Evolutionary conservation across 2,113 vertebrate genomes (phyloP), one percentile per base, ranked within the genome.

Genomic region (Rynchops niger): DNA sequence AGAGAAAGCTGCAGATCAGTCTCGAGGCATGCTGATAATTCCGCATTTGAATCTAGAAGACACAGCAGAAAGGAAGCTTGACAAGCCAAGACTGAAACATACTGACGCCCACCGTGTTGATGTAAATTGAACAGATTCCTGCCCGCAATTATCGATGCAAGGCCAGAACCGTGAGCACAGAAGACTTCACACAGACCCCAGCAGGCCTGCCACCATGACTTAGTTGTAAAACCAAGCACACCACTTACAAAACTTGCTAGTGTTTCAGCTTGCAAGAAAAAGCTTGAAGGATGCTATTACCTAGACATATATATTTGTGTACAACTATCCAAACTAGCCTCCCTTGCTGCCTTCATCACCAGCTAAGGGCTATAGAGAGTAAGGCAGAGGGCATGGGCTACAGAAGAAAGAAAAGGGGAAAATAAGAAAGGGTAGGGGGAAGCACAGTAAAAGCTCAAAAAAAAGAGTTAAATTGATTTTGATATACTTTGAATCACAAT

Each of bases 81-180:
- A 30, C 50, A 77, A 72, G 6, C 4, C 59, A 42, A n/a, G 30
- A 66, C 50, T 4, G 3, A 55, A 92, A 66, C 27, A 26, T 4
- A 6, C 11, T 3, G 1, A 34, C 26, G 30, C 7, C 3, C 47
- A 19, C 12, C 5, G 1, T 0, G 1, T 2, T 7, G 11, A 9
- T 3, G 9, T 11, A 23, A 76, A 61, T 0, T 3, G 8, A 67
- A 61, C 9, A 30, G 6, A 1, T 61, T 76, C 14, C 81, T 30
- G 43, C 7, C 30, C 17, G 2, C 27, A 82, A 38, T 7, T 14
- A 15, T 6, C 7, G 6, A 11, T 7, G 58, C 52, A 65, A 42
- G 25, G 32, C 27, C 45, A 13, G 29, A 88, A 34, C 4, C 34
- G 47, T 0, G 3, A 36, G 2, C 25, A 36, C 2, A 32, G 40